Evolutionary conservation across 2,797 vertebrate genomes (phyloP).

Genomic region (Lerista edwardsae): DNA sequence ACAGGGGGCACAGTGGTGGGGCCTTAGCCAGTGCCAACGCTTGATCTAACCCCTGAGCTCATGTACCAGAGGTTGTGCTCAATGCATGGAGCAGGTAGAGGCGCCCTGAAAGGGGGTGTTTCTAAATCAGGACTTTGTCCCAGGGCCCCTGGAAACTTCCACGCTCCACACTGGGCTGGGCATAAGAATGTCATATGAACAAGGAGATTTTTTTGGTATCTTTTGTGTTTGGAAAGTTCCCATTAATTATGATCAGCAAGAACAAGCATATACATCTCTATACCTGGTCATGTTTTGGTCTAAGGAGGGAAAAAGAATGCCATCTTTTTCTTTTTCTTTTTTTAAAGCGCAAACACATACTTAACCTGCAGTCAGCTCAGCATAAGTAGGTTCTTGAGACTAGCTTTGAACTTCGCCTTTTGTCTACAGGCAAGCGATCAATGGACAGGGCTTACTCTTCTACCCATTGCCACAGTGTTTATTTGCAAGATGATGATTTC

Average conservation of each 20-base stretch:
- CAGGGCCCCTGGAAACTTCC: too few species aligned
- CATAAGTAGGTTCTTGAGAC: conserved; percentile 16
- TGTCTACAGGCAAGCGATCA: background rate
- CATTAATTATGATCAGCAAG: conserved; percentile 31
- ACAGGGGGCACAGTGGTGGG: background rate
- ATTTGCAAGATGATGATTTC: conserved; percentile 28
- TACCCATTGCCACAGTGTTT: background rate
- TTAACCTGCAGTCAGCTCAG: conserved; percentile 5
- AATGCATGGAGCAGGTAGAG: too few species aligned
- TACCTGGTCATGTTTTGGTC: conserved; percentile 20
- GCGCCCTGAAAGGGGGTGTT: too few species aligned
- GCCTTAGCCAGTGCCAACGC: too few species aligned
- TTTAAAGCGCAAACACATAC: background rate
- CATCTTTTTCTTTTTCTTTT: background rate
- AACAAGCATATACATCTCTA: conserved; percentile 45
- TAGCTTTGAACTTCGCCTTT: conserved; percentile 24
- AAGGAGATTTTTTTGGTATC: background rate
- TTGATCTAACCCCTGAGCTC: too few species aligned
- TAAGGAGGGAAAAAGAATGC: too few species aligned
- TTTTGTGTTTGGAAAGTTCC: conserved; percentile 19
- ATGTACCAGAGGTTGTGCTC: too few species aligned
- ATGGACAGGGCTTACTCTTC: background rate
- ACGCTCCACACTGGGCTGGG: too few species aligned
- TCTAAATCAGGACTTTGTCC: too few species aligned
- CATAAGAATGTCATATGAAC: background rate